phyloP scores from a whole-genome alignment of 1,140 invertebrate genomes.

The Vollenhovia emeryi region DNA sequence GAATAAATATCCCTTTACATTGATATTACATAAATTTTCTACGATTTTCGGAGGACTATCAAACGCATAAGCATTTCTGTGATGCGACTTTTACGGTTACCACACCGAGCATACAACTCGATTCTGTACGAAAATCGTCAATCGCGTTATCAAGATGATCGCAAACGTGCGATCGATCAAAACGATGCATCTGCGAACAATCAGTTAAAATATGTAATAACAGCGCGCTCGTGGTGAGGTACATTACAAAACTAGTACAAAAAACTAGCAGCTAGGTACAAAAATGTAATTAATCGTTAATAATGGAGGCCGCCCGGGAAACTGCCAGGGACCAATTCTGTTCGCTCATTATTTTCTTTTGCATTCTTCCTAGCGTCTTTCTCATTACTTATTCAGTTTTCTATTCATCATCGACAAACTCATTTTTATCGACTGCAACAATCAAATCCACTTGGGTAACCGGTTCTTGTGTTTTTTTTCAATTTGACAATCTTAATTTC shows the following conservation, averaged over 20 bases:
- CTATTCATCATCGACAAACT: conserved; percentile 1
- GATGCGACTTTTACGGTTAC: conserved; percentile 53
- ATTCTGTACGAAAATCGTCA: conserved; percentile 53
- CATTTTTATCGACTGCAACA: background rate
- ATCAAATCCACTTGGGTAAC: conserved; percentile 27
- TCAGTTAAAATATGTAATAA: conserved; percentile 83
- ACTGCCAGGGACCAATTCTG: conserved; percentile 80
- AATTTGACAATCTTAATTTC: conserved; percentile 32
- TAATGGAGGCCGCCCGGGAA: conserved; percentile 81
- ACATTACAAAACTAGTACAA: conserved; percentile 86
- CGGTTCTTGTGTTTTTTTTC: conserved; percentile 14
- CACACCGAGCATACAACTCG: conserved; percentile 36
- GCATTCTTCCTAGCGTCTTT: background rate
- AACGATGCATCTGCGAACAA: conserved; percentile 78
- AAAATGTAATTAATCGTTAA: conserved; percentile 84
- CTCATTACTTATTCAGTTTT: conserved; percentile 20
- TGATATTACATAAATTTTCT: background rate
- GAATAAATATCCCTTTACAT: background rate
- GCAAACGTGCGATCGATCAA: conserved; percentile 70
- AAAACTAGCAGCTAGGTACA: conserved; percentile 85
- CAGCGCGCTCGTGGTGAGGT: conserved; percentile 82
- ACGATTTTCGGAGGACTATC: background rate
- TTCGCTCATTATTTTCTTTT: conserved; percentile 31
- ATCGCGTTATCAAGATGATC: conserved; percentile 40
- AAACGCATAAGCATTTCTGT: background rate